These are phyloP conservation scores for Agrilus planipennis DNA, from an alignment of 1,140 invertebrate genomes.

Conservation along the genomic window DNA sequence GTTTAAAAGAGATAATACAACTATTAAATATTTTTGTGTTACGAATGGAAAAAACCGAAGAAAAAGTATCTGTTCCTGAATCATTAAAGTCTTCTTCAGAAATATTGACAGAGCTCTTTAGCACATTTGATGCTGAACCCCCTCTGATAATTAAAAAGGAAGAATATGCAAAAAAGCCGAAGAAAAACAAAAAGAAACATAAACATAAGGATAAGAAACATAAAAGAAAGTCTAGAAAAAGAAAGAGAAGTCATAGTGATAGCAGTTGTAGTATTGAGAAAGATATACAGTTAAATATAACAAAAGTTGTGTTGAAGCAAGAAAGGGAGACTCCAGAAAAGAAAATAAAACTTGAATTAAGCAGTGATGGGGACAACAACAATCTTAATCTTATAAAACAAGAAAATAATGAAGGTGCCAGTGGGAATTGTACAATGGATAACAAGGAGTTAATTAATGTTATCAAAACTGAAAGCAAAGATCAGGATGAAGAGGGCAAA, in stretches of 20 bases:
- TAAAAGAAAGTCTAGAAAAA: constrained; percentile 36
- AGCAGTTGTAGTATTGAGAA: constrained; percentile 17
- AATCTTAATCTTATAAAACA: too few species aligned
- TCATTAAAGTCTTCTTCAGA: constrained; percentile 49
- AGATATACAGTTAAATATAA: constrained; percentile 28
- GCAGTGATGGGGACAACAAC: too few species aligned
- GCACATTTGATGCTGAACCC: constrained; percentile 53
- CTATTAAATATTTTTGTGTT: too few species aligned
- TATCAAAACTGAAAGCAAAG: not conserved
- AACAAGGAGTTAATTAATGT: constrained; percentile 2
- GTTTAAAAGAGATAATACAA: too few species aligned
- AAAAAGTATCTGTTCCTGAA: constrained; percentile 8
- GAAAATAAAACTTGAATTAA: constrained; percentile 24
- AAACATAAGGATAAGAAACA: constrained; percentile 38
- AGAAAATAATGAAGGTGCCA: not conserved
- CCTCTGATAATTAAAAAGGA: constrained; percentile 45
- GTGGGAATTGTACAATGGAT: not conserved
- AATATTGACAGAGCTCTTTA: constrained; percentile 66
- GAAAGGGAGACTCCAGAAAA: constrained; percentile 23
- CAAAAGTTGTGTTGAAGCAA: constrained; percentile 27
- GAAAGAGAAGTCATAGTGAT: constrained; percentile 22
- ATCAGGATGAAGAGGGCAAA: constrained; percentile 1
- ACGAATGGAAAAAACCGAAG: too few species aligned
- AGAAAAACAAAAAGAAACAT: constrained; percentile 44
- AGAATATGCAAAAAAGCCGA: constrained; percentile 40